phyloP scores from a whole-genome alignment of 1,140 invertebrate genomes.

The Drosophila truncata region DNA sequence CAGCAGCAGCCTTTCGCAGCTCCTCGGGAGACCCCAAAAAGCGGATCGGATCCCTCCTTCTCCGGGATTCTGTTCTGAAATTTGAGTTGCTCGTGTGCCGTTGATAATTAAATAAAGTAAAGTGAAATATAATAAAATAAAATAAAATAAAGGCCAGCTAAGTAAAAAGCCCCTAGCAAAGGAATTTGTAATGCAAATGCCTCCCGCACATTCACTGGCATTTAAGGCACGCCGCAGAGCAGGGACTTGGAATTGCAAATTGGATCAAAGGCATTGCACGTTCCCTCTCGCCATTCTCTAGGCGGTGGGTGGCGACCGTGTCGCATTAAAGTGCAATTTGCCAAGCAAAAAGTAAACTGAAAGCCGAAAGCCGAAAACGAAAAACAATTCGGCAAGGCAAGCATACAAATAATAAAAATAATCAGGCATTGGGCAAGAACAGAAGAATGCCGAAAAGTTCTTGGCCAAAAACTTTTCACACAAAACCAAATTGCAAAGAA shows the following conservation, averaged over 20 bases:
- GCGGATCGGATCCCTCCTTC: neutral
- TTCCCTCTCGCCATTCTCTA: conserved; percentile 41
- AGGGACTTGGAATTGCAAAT: conserved; percentile 67
- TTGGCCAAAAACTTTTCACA: conserved; percentile 52
- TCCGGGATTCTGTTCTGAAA: conserved; percentile 17
- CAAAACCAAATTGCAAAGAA: conserved; percentile 35
- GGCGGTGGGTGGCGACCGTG: conserved; percentile 5
- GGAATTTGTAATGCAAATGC: conserved; percentile 58
- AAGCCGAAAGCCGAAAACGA: neutral
- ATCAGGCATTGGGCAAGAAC: conserved; percentile 24
- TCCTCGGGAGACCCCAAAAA: conserved; percentile 22
- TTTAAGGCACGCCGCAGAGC: conserved; percentile 57
- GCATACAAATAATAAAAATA: conserved; percentile 43
- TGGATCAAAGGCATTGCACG: conserved; percentile 73
- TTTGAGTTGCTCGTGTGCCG: conserved; percentile 27
- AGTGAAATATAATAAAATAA: conserved; percentile 26
- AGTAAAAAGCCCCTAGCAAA: conserved; percentile 7
- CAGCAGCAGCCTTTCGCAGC: neutral
- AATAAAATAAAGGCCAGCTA: conserved; percentile 13
- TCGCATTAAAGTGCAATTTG: conserved; percentile 67
- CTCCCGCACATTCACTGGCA: conserved; percentile 27
- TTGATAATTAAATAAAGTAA: conserved; percentile 46
- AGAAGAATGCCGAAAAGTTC: conserved; percentile 46
- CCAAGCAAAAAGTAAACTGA: conserved; percentile 25
- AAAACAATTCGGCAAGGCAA: conserved; percentile 30